Evolutionary conservation across 2,797 vertebrate genomes (phyloP).

Genomic region (Oryzias dopingdopingensis): DNA sequence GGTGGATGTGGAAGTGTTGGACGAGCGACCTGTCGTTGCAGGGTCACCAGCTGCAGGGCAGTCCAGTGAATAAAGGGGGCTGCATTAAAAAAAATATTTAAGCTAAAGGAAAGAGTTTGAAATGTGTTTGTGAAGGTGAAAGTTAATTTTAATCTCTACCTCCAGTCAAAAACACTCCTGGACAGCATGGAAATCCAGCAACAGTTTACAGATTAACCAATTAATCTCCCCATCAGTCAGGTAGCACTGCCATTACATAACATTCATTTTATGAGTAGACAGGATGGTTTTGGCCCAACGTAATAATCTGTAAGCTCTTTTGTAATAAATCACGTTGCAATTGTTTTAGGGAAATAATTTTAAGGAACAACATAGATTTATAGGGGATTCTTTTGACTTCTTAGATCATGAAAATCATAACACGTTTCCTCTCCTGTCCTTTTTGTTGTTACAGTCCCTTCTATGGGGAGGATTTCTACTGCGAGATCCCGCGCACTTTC

Average conservation of each 20-base stretch:
- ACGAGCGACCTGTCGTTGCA: conserved; percentile 7
- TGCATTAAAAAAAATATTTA: not conserved
- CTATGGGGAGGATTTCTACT: conserved; percentile 98
- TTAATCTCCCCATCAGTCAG: not conserved
- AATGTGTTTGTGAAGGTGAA: conserved; percentile 12
- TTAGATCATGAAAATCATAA: no score
- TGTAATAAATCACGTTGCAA: not conserved
- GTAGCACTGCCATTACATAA: not conserved
- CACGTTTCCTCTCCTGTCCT: not conserved
- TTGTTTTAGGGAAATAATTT: not conserved
- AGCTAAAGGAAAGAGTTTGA: not conserved
- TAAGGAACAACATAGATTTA: not conserved
- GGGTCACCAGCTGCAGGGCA: conserved; percentile 4
- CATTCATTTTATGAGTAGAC: not conserved
- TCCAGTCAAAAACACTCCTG: not conserved
- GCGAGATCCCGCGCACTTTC: conserved; percentile 97
- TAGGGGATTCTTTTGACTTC: no score
- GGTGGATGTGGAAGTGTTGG: conserved; percentile 10
- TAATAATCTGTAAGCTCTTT: not conserved
- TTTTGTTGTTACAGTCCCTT: conserved; percentile 83
- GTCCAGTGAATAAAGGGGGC: no score
- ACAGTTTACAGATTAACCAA: conserved; percentile 27
- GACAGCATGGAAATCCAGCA: conserved; percentile 2
- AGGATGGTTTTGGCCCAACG: not conserved
- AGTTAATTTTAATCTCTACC: not conserved